These are phyloP conservation scores for Disparrhopalites patrizii DNA, from an alignment of 2,888 invertebrate species.

Conservation along the genomic window DNA sequence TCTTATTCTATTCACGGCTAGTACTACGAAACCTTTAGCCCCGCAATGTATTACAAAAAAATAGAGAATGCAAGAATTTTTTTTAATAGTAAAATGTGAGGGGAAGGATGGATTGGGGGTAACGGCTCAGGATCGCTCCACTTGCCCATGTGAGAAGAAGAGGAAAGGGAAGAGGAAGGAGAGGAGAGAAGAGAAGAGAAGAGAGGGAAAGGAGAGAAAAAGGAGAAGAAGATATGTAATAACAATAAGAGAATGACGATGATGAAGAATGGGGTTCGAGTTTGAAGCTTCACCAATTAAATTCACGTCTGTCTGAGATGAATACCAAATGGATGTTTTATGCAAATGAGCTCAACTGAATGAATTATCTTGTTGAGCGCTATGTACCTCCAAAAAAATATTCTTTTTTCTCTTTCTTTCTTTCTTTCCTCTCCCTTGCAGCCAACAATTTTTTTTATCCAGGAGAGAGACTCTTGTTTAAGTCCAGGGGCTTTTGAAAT, in stretches of 20 bases:
- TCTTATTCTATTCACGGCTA: no score
- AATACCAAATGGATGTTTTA: slow-evolving; percentile 37
- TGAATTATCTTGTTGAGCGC: slow-evolving; percentile 16
- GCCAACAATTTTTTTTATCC: slow-evolving; percentile 25
- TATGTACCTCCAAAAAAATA: background rate
- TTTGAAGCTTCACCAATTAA: slow-evolving; percentile 35
- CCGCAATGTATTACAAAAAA: no score
- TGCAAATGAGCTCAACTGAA: slow-evolving; percentile 33
- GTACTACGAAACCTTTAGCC: no score
- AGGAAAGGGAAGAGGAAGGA: no score
- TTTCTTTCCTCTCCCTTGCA: slow-evolving; percentile 23
- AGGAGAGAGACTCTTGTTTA: slow-evolving; percentile 10
- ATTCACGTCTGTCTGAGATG: slow-evolving; percentile 39
- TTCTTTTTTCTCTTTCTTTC: background rate
- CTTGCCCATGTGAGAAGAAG: no score
- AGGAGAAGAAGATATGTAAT: background rate
- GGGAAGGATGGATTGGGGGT: no score
- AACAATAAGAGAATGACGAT: slow-evolving; percentile 21
- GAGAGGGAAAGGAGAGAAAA: background rate
- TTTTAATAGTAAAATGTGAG: no score
- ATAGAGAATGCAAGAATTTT: no score
- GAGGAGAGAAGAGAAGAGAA: background rate
- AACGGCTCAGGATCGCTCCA: no score
- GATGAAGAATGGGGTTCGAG: slow-evolving; percentile 22
- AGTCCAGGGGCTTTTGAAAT: background rate